Evolutionary conservation across 2,797 vertebrate genomes (phyloP), one percentile per base, ranked within the genome.

Genomic region (Philypnodon macrostomus): DNA sequence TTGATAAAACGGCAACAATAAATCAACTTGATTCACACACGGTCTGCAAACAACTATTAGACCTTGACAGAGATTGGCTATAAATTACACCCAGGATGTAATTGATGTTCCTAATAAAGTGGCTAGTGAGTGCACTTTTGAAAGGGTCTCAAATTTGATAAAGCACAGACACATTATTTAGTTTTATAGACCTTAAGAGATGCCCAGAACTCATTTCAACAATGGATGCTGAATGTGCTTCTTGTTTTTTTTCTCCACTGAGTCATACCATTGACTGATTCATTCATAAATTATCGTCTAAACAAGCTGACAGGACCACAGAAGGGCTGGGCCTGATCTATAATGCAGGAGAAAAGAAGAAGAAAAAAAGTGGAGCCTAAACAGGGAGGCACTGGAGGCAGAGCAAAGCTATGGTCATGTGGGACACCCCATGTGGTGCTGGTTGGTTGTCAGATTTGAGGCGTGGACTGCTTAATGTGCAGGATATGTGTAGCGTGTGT

Each of bases 281-380:
- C 46, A 49, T 53, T 35, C 23, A 42, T 53, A 39, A 38, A 57
- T 46, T 54, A 42, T 51, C 7, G 53, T 37, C 26, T 47, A 30
- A 56, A 50, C 46, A 39, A 8, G 39, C 32, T 14, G 18, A 34
- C 33, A 35, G 15, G 27, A 56, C 10, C 30, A 32, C 23, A 23
- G 30, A n/a, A 58, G 29, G 7, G 49, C 38, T 35, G 15, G 14
- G 19, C 37, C 39, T 71, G 58, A 66, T 76, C 69, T 74, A 61
- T 58, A 51, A 66, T 31, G 42, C 40, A 50, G 36, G 12, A 30
- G 40, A 26, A 30, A 14, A 42, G 18, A 60, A 48, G 11, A 14
- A 35, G 17, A 8, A 9, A 4, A 27, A 9, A 26, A 50, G 34
- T 5, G 17, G 27, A 36, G 51, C 14, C 31, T 15, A 13, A n/a